These are phyloP conservation scores for Eunapius fragilis DNA, from an alignment of 37 sponge, comb jelly and placozoan species.

Conservation along the genomic window DNA sequence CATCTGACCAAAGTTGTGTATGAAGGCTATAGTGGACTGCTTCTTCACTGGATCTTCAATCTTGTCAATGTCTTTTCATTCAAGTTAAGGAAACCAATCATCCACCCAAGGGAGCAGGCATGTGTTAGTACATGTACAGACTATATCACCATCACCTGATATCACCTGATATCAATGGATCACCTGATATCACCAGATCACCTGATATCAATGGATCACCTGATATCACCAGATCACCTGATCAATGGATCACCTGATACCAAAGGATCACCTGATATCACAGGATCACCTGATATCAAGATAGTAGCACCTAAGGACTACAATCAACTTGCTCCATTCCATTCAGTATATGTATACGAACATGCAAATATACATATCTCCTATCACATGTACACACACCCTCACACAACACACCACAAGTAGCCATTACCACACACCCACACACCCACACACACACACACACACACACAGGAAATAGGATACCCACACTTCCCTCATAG, in stretches of 20 bases:
- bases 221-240: no score
- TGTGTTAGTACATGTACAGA: no score
- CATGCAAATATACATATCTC: background rate
- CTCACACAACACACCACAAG: constrained; percentile 9
- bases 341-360: no score
- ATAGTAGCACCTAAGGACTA: no score
- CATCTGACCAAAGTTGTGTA: constrained; percentile 98
- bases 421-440: constrained; percentile 19
- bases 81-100: background rate
- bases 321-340: no score
- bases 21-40: constrained; percentile 83
- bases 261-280: no score
- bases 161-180: no score
- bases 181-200: no score
- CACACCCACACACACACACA: constrained; percentile 5
- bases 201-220: no score
- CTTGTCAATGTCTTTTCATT: constrained; percentile 64
- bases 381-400: background rate
- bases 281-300: no score
- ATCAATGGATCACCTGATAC: no score
- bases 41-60: constrained; percentile 76
- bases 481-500: constrained; percentile 93
- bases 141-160: no score
- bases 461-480: background rate
- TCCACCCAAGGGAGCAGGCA: background rate